Evolutionary conservation across 2,797 vertebrate genomes (phyloP).

Genomic region (Meriones psammophilus): DNA sequence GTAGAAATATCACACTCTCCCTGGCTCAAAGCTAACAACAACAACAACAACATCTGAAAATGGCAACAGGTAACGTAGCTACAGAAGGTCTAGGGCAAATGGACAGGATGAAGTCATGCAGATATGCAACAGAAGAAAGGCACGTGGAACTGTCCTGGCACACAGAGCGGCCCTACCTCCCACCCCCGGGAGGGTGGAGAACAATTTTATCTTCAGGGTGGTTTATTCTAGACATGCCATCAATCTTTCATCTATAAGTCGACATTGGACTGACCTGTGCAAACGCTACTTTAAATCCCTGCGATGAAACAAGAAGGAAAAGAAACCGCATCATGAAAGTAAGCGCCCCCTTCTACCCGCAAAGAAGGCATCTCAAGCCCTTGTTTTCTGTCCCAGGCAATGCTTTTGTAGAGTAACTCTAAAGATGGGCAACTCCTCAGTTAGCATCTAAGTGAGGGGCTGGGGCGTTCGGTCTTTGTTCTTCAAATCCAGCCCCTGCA

Average conservation of each 20-base stretch:
- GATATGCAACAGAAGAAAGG: not conserved
- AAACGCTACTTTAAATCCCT: conserved; percentile 49
- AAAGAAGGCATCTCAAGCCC: conserved; percentile 35
- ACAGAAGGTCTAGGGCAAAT: not conserved
- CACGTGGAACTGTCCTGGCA: not conserved
- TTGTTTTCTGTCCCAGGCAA: conserved; percentile 12
- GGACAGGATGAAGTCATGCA: conserved; percentile 6
- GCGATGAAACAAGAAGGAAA: conserved; percentile 23
- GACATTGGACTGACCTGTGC: not conserved
- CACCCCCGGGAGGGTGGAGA: not conserved
- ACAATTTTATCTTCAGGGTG: conserved; percentile 54
- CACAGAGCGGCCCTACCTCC: not conserved
- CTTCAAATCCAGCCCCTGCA: not conserved
- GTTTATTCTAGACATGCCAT: conserved; percentile 48
- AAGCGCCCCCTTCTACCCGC: conserved; percentile 20
- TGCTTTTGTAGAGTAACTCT: not conserved
- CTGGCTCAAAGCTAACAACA: not conserved
- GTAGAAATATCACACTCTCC: not conserved
- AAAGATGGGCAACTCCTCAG: not conserved
- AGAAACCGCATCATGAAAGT: conserved; percentile 36
- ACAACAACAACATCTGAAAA: not conserved
- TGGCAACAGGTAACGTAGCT: not conserved
- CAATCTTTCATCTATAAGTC: conserved; percentile 13
- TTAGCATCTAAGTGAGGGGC: not conserved
- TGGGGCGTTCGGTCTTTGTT: not conserved